Evolutionary conservation across 2,113 vertebrate species (phyloP).

Genomic region (Calyptommatus sinebrachiatus): DNA sequence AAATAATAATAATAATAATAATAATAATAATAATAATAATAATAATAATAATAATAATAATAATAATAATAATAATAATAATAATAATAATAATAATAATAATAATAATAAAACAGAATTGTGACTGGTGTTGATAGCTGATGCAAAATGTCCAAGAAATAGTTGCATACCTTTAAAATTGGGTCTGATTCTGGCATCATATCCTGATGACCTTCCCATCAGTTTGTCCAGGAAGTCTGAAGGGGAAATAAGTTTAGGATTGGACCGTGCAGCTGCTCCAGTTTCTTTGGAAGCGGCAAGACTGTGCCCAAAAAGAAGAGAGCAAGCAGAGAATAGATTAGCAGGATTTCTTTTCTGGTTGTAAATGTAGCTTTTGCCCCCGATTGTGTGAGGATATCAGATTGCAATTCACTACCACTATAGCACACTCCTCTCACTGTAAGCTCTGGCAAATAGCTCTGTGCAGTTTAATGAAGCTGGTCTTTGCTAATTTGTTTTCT

Average conservation of each 20-base stretch:
- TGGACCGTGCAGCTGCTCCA: constrained; percentile 88
- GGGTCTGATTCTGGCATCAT: constrained; percentile 96
- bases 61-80: no score
- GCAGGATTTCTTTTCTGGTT: background rate
- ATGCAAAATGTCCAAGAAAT: background rate
- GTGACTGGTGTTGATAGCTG: background rate
- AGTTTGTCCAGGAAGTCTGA: constrained; percentile 98
- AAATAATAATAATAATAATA: background rate
- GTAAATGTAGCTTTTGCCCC: constrained; percentile 5
- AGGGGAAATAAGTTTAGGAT: constrained; percentile 90
- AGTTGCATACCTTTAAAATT: constrained; percentile 93
- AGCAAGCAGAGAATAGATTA: constrained; percentile 44
- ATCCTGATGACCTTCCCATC: constrained; percentile 97
- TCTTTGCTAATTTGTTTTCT: constrained; percentile 55
- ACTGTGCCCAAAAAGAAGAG: constrained; percentile 69
- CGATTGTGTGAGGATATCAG: constrained; percentile 4
- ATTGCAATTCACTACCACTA: constrained; percentile 27
- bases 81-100: no score
- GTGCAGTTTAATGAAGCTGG: constrained; percentile 55
- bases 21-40: no score
- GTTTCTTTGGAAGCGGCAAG: constrained; percentile 95
- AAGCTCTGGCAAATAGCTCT: constrained; percentile 35
- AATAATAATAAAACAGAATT: background rate
- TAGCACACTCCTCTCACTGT: constrained; percentile 23
- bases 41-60: no score